Percentiles rank a stretch among this genome's conserved stretches.
phyloP scores from a whole-genome alignment of 2,888 invertebrate species.

The Drosophila flavopinicola region DNA sequence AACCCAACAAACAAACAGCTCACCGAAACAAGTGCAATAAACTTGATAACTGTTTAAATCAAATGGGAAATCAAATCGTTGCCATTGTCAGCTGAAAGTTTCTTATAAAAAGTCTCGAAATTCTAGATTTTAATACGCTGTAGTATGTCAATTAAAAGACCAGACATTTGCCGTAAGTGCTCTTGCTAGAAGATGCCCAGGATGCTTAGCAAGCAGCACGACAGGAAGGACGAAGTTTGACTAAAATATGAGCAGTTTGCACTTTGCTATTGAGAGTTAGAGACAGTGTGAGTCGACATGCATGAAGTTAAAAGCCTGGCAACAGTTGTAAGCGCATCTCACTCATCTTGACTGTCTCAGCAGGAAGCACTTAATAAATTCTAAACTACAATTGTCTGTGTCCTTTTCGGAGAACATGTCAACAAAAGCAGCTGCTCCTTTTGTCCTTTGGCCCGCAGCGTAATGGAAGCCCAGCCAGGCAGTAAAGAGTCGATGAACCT shows the following conservation, averaged over 20 bases:
- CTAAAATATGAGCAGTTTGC: slow-evolving; percentile 32
- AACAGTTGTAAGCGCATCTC: slow-evolving; percentile 56
- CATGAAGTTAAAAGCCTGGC: slow-evolving; percentile 39
- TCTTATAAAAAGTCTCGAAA: neutral
- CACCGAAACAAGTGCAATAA: neutral
- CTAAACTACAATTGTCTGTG: slow-evolving; percentile 63
- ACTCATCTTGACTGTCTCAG: slow-evolving; percentile 52
- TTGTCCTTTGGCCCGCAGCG: slow-evolving; percentile 29
- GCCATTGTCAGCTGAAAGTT: neutral
- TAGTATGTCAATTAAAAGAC: slow-evolving; percentile 50
- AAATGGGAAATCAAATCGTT: neutral
- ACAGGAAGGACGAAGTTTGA: slow-evolving; percentile 53
- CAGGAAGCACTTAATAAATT: slow-evolving; percentile 78
- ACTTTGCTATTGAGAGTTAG: neutral
- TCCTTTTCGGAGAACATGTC: slow-evolving; percentile 36
- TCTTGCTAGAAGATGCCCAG: slow-evolving; percentile 11
- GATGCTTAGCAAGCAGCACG: slow-evolving; percentile 4
- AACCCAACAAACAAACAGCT: too few relatives aligned
- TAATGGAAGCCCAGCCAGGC: slow-evolving; percentile 2
- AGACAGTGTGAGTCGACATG: slow-evolving; percentile 9
- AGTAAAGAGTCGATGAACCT: slow-evolving; percentile 51
- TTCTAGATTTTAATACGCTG: slow-evolving; percentile 18
- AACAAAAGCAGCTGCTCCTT: slow-evolving; percentile 58
- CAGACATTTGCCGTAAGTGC: slow-evolving; percentile 60
- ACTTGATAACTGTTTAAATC: neutral